Conservation (phyloP, 2,113 vertebrate genomes). For the Rhynchomys soricoides region DNA sequence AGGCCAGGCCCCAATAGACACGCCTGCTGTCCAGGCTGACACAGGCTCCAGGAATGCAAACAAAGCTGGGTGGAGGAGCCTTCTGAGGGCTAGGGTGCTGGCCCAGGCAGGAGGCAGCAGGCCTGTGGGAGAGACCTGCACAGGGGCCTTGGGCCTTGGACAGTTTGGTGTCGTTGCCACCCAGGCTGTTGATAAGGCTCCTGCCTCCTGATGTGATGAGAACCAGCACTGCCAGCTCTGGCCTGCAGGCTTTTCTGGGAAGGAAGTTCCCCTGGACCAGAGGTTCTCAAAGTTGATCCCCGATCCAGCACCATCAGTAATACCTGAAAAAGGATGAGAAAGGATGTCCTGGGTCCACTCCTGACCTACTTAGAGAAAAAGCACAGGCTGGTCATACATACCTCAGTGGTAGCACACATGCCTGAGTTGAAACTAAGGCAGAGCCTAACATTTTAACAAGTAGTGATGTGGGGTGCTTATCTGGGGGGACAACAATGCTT, state of each 20-base stretch:
- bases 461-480: background rate
- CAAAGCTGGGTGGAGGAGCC: slow-evolving; percentile 57
- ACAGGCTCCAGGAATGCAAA: slow-evolving; percentile 58
- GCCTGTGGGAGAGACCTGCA: slow-evolving; percentile 15
- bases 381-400: rapidly evolving
- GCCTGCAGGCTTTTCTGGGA: background rate
- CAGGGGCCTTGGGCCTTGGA: background rate
- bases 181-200: background rate
- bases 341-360: no score
- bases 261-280: no score
- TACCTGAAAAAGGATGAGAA: background rate
- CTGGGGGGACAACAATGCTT: background rate
- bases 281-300: background rate
- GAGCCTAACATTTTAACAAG: background rate
- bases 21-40: slow-evolving; percentile 54
- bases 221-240: background rate
- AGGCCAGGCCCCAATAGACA: background rate
- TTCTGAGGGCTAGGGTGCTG: background rate
- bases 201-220: background rate
- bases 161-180: background rate
- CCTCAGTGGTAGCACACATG: background rate
- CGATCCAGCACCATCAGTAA: background rate
- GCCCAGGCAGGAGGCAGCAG: slow-evolving; percentile 57
- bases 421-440: background rate
- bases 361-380: background rate